Evolutionary conservation across 2,888 invertebrate genomes (phyloP), one percentile per base, ranked within the genome.

Genomic region (Lycia hirtaria): DNA sequence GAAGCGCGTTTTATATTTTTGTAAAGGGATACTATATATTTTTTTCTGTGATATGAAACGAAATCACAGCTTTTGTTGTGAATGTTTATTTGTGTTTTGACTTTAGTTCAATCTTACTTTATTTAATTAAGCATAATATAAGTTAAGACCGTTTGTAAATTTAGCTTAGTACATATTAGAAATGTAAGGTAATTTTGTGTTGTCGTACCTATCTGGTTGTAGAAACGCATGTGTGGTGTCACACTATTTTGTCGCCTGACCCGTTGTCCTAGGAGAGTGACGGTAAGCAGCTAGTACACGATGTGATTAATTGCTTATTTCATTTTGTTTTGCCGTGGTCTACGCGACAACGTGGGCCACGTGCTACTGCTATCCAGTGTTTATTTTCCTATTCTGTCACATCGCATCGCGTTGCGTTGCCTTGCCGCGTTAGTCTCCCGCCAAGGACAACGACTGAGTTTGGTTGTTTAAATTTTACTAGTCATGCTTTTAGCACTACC

Each of bases 41-140:
- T 79, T 81, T 77, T 80, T 82, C 84, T 84, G 83, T 85, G 84
- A 85, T 85, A 83, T 69, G 55, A 61, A 71, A 72, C 45, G 50
- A 71, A 71, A 76, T 81, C 75, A 76, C 83, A 81, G 80, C 64
- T 71, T 65, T 72, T 72, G 60, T 69, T 75, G 38, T 70, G 62
- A 7, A 22, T 15, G 64, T 68, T 66, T 49, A 50, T 44, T 30
- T 40, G 24, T 53, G 30, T 47, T 41, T 30, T 40, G 24, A 50
- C 24, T 47, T 41, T 32, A 20, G n/a, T n/a, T 41, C 12, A 15
- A 24, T 70, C 66, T 62, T 68, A 67, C 15, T 73, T 68, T 65
- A 67, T 72, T 68, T 30, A 30, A 15, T 15, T 41, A 26, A 15
- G 2, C 12, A 12, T 44, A 44, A 20, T n/a, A 12, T 44, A 12